Evolutionary conservation across 1,140 invertebrate species (phyloP), one percentile per base, ranked within the genome.

Genomic region (Batillaria attramentaria): DNA sequence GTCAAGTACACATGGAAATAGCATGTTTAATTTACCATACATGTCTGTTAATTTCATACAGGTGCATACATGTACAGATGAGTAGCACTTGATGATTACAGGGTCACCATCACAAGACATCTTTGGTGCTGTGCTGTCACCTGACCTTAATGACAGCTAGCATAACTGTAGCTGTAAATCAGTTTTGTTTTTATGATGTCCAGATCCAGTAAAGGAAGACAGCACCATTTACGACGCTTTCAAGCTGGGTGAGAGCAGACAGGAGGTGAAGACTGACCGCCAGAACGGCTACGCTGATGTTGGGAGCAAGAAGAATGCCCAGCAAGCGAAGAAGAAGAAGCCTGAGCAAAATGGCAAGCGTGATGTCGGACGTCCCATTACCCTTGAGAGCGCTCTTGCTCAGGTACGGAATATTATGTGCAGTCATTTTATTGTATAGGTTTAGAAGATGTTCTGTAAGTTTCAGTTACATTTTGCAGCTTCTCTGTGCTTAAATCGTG

Each of bases 161-260:
- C 70, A 54, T 76, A 50, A 39, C 13, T 31, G 66, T 37, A 31
- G 4, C 28, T 70, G 18, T 10, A 28, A 18, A 60, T 74, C 31
- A 42, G 42, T n/a, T 62, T 50, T 31, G 72, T 39, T 54, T 50
- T 39, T 33, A 20, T 66, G 46, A 35, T 57, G 87, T 85, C 72
- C 79, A 91, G 90, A 82, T 83, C 89, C 90, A 66, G 79, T 91
- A 1, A 85, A 87, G 73, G 90, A 91, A 82, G 87, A 87, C 43
- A 72, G 85, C 41, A 91, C 90, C 41, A 87, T 91, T 73, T 91
- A 88, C 79, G 84, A 89, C 83, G 89, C 89, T 28, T 90, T 91
- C 73, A 39, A 87, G 33, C 84, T 84, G 62, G 84, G 86, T 69
- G 88, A 89, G 69, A 79, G 33, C 78, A 82, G 68, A 70, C 74